phyloP scores from a whole-genome alignment of 2,888 invertebrate species.

The Harpagoxenus sublaevis region DNA sequence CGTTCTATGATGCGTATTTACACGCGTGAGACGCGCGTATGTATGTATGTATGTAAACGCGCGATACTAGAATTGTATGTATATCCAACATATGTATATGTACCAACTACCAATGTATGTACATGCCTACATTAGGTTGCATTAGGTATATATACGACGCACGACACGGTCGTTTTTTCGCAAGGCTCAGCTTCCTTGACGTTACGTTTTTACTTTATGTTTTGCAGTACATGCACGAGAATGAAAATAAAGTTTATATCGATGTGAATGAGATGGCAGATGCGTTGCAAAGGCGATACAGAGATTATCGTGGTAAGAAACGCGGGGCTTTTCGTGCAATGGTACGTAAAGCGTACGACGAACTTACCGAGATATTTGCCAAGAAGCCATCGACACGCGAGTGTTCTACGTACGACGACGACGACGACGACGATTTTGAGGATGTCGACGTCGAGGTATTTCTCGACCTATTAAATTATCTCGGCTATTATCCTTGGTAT shows the following conservation, averaged over 20 bases:
- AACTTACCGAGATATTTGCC: slow-evolving; percentile 87
- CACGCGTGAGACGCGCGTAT: too few species aligned
- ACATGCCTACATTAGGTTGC: too few species aligned
- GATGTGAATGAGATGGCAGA: slow-evolving; percentile 95
- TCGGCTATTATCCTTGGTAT: neutral
- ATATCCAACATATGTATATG: too few species aligned
- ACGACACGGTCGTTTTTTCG: neutral
- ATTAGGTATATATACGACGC: too few species aligned
- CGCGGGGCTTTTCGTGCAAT: slow-evolving; percentile 92
- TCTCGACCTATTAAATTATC: neutral
- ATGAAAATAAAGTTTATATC: slow-evolving; percentile 93
- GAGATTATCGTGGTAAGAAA: slow-evolving; percentile 94
- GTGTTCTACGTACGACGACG: slow-evolving; percentile 85
- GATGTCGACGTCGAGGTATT: slow-evolving; percentile 84
- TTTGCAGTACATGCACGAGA: slow-evolving; percentile 92
- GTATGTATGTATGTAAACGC: too few species aligned
- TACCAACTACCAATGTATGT: too few species aligned
- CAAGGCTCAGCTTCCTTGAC: neutral
- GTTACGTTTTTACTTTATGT: slow-evolving; percentile 17
- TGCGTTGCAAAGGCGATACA: slow-evolving; percentile 91
- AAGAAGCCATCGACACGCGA: slow-evolving; percentile 85
- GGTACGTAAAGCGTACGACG: slow-evolving; percentile 91
- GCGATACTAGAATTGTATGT: too few species aligned
- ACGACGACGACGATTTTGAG: slow-evolving; percentile 83
- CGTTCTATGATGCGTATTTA: too few species aligned